These are phyloP conservation scores for Oscheius sp. DNA, from an alignment of 2,888 invertebrate genomes.

Conservation along the genomic window DNA sequence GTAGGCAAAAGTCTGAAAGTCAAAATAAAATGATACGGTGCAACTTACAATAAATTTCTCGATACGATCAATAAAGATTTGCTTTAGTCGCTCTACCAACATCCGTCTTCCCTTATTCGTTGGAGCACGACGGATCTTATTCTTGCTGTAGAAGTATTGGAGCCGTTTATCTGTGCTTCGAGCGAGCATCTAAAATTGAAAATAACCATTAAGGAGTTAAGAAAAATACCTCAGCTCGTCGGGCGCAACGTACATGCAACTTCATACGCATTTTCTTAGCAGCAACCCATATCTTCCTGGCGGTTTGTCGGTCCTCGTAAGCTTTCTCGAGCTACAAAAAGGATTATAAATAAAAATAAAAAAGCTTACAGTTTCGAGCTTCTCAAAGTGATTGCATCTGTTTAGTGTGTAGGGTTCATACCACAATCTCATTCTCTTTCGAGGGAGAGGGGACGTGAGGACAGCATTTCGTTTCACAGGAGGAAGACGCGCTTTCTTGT, in stretches of 20 bases:
- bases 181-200: neutral
- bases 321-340: conserved; percentile 9
- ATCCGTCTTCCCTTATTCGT: neutral
- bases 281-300: neutral
- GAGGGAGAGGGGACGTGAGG: neutral
- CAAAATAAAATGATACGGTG: no score
- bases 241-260: neutral
- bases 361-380: neutral
- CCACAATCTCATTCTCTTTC: neutral
- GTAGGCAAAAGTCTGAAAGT: no score
- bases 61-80: neutral
- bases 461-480: neutral
- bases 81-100: neutral
- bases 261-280: neutral
- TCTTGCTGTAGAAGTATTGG: neutral
- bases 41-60: neutral
- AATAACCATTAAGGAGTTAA: neutral
- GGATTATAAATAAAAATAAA: neutral
- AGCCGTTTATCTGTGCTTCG: neutral
- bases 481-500: neutral
- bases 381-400: conserved; percentile 12
- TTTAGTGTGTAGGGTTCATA: neutral
- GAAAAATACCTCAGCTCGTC: neutral
- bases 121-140: neutral
- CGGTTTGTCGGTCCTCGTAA: neutral